Evolutionary conservation across 2,113 vertebrate species (phyloP), one percentile per base, ranked within the genome.

Genomic region (Perccottus glenii): DNA sequence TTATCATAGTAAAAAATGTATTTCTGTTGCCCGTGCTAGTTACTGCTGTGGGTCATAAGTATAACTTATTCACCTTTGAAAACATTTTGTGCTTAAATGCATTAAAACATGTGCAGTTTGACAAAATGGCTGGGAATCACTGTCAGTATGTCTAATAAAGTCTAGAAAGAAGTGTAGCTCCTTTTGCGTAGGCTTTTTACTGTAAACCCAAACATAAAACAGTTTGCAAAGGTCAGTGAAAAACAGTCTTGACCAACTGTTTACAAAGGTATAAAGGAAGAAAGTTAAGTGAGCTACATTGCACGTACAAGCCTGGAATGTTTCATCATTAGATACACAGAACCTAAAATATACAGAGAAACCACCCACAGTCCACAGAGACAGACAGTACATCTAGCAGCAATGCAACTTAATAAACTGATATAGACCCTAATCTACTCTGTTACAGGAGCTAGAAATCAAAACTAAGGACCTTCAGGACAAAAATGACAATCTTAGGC

Each of bases 401-500:
- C 45, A 48, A 44, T 43, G 6, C 36, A n/a, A 51, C 14, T 9
- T 57, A 32, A 66, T 50, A 33, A 35, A 42, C 45, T 47, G 11
- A 70, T 51, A 43, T 46, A 15, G 60, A 52, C 50, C 48, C 33
- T 42, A 15, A 59, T 42, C 12, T 46, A 67, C 7, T 14, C 9
- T 78, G 49, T 12, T 84, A 44, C 89, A 97, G 96, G 92, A 95
- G 79, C 50, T 87, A 9, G 88, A 94, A 61, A 92, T 85, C 62
- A 92, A 85, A 79, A 70, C 51, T 27, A 57, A 81, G 51, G 82
- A 75, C 16, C 43, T 98, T 64, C 94, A 81, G 84, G 94, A 96
- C 58, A 92, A 73, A 59, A 92, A 78, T 64, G 95, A 97, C 71
- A 94, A 94, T 56, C 85, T 98, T 71, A 90, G 75, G 70, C 93